Evolutionary conservation across 2,113 vertebrate genomes (phyloP), one percentile per base, ranked within the genome.

Genomic region (Tachysurus vachellii): DNA sequence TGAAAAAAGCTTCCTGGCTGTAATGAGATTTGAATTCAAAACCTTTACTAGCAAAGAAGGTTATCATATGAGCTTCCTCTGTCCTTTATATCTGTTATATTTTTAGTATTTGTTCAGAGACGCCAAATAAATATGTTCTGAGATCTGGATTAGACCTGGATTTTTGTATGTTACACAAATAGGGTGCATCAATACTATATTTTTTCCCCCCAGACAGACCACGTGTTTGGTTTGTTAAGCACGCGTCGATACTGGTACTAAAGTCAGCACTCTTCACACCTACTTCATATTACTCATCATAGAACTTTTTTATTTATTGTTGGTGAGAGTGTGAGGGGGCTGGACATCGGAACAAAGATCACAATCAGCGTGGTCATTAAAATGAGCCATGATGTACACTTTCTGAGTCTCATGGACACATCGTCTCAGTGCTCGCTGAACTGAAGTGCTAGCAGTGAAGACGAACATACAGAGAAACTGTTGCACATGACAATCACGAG

Each of bases 71-170:
- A 81, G 56, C 79, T 80, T 80, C 79, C 56, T 81, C 12, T 14
- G 36, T 21, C 28, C 56, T 61, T 17, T 61, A 26, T 42, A 23
- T 23, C 21, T 14, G 11, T 57, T 80, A 59, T 80, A 80, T 80
- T 57, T 57, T 81, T 5, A 56, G 31, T 44, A 61, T 81, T 81
- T 44, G 5, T 61, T 42, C 1, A 14, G 31, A 23, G 19, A 61
- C 42, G 79, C 56, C 79, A 61, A 80, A 81, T 61, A 61, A 81
- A 81, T 61, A 23, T 79, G 21, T 81, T 59, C 79, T 17, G 4
- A 59, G 79, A 26, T 59, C 79, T 81, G 79, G 21, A 26, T 42
- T 59, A 21, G 56, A 42, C 28, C 31, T 81, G 31, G 17, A 80
- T 80, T 80, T 57, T 80, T 80, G n/a, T 53, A 36, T 57, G 5